Base-by-base conservation (phyloP, 23 tunicate species). In the Oikopleura albicans region DNA sequence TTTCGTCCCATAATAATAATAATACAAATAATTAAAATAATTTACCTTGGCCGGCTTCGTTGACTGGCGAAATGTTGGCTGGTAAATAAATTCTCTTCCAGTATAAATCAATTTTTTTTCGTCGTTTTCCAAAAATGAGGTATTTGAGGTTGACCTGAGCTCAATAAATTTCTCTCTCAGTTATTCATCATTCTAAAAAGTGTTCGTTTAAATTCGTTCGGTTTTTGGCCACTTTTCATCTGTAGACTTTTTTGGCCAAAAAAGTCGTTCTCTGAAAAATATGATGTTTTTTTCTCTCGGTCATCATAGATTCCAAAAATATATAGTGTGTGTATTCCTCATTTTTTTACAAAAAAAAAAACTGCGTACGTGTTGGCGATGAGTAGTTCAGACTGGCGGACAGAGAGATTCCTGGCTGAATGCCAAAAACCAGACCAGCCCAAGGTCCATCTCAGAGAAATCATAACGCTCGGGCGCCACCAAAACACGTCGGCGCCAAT, bases 391-490 rank as follows among this genome's bases (percentile, higher is more conserved):
- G 63, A 49, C 63, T 49, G 63, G 22, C 63, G 63, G 63, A 49
- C 16, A 22, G 22, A 49, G 63, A 49, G 63, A 8, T 49, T 49
- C 22, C 22, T 49, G 63, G 63, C 63, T 12, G 63, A 49, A 49
- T 49, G 63, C 63, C 63, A 49, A n/a, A n/a, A n/a, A 49, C 63
- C 63, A 49, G 63, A 49, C 63, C 63, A 49, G 63, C 63, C 63
- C 63, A 49, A 49, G 63, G 63, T 49, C 63, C 63, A 49, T 8
- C 63, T 49, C 12, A 8, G 16, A 8, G 63, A 49, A 49, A 49
- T 8, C 63, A n/a, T 22, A 49, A 22, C 63, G 12, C 63, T 8
- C 63, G 63, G 63, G 63, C 63, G 63, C 63, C 63, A n/a, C n/a
- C n/a, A n/a, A n/a, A n/a, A n/a, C n/a, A n/a, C n/a, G n/a, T n/a